Conservation (phyloP, 23 tunicate species). For the Phallusia fumigata region DNA sequence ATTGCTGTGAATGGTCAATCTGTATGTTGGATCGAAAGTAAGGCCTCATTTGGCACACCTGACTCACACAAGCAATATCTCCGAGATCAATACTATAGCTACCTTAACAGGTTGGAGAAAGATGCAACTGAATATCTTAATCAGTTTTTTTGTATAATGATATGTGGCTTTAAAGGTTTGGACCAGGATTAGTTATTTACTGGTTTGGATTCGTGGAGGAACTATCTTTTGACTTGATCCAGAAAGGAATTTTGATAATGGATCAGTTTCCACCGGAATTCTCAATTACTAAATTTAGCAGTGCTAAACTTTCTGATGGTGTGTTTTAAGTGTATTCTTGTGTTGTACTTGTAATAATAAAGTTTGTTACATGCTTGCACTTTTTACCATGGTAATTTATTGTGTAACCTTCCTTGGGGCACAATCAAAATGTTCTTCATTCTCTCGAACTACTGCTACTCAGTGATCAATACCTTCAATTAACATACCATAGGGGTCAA, state of each 20-base stretch:
- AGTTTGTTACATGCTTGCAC: too few relatives aligned
- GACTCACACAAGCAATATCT: slow-evolving; percentile 72
- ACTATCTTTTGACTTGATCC: slow-evolving; percentile 44
- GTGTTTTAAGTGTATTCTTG: not conserved
- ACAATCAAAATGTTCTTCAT: too few relatives aligned
- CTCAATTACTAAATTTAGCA: slow-evolving; percentile 14
- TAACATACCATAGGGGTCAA: too few relatives aligned
- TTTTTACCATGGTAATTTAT: too few relatives aligned
- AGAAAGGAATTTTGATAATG: slow-evolving; percentile 53
- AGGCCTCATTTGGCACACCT: slow-evolving; percentile 89
- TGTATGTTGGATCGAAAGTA: slow-evolving; percentile 98
- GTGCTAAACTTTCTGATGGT: not conserved
- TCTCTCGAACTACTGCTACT: too few relatives aligned
- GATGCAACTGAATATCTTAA: too few relatives aligned
- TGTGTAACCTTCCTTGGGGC: too few relatives aligned
- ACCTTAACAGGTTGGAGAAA: slow-evolving; percentile 63
- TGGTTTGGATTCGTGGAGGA: slow-evolving; percentile 98
- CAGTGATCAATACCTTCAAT: too few relatives aligned
- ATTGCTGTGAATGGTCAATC: slow-evolving; percentile 60
- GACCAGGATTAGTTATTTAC: slow-evolving; percentile 95
- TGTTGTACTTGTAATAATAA: too few relatives aligned
- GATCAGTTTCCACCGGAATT: slow-evolving; percentile 50
- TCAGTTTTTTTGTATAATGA: too few relatives aligned
- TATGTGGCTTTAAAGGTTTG: slow-evolving; percentile 77
- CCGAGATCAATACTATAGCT: slow-evolving; percentile 73